Evolutionary conservation across 2,797 vertebrate genomes (phyloP), one percentile per base, ranked within the genome.

Genomic region (Xenops minutus): DNA sequence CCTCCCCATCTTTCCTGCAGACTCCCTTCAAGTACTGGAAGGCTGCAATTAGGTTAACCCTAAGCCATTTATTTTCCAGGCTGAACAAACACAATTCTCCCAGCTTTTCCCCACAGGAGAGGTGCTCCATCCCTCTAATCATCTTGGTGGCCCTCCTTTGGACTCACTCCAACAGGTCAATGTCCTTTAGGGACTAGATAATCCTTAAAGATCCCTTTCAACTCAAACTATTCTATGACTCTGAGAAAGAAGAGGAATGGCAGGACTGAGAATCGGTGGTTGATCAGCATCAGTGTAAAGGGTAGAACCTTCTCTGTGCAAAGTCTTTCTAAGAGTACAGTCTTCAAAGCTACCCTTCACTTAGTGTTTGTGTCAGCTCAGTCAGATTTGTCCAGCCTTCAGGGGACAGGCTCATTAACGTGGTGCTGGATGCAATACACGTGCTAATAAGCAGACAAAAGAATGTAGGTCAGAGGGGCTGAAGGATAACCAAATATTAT

Each of bases 231-330:
- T 66, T 61, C 30, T 6, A 46, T 14, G 30, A 22, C 15, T n/a
- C 49, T 24, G 0, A 20, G 58, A 55, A 84, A 56, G 34, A 43
- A 49, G 5, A 32, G 19, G 52, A 74, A 55, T 7, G 3, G 39
- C 29, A 59, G 23, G 34, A 41, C 0, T 48, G 39, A 61, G 30
- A 62, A 48, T 1, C 3, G 1, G 14, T 46, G 37, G 4, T 43
- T 56, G 21, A 84, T 32, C 8, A 9, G 27, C 30, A 49, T 19
- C 68, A 24, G 6, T 0, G 0, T 12, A 23, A 73, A 0, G 0
- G 2, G 0, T 4, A 48, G 29, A 20, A 62, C 29, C 46, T 74
- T 29, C 29, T 52, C 46, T 61, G 72, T 51, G 14, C 46, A 87
- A 72, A 90, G 55, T 12, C 15, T 77, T 91, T 71, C 39, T 74